phyloP scores from a whole-genome alignment of 1,140 invertebrate species.

The Stenopsyche tienmushanensis region DNA sequence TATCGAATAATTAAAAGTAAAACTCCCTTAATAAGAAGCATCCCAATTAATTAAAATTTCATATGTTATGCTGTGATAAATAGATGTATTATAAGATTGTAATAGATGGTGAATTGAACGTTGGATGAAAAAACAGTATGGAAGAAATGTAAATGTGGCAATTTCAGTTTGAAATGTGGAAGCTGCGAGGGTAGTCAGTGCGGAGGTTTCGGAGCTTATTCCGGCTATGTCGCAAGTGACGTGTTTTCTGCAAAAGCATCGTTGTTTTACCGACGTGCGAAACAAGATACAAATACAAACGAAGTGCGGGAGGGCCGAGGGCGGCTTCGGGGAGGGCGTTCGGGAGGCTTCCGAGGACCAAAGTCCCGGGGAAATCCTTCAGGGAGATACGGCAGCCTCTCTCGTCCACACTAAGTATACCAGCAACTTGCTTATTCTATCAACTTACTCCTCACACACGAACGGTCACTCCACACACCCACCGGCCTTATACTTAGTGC shows the following conservation, averaged over 20 bases:
- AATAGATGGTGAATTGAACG: too few species aligned
- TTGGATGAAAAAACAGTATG: too few species aligned
- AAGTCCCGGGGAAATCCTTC: constrained; percentile 20
- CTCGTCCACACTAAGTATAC: constrained; percentile 47
- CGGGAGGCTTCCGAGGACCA: neutral
- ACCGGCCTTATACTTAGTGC: constrained; percentile 47
- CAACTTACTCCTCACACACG: constrained; percentile 47
- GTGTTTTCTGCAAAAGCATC: neutral
- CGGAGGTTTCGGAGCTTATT: too few species aligned
- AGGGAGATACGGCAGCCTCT: constrained; percentile 36
- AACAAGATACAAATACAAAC: constrained; percentile 38
- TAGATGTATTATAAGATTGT: too few species aligned
- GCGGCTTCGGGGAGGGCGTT: neutral
- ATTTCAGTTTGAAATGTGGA: too few species aligned
- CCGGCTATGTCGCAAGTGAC: too few species aligned
- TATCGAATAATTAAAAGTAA: too few species aligned
- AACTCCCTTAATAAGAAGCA: too few species aligned
- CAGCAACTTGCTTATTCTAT: constrained; percentile 57
- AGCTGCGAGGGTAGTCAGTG: too few species aligned
- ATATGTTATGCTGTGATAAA: too few species aligned
- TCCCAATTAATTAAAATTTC: too few species aligned
- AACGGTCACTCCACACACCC: constrained; percentile 36
- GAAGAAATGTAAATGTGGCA: too few species aligned
- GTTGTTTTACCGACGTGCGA: constrained; percentile 30
- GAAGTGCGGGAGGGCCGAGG: neutral